Conservation (phyloP, 2,797 vertebrate genomes). For the Bradypodion pumilum region DNA sequence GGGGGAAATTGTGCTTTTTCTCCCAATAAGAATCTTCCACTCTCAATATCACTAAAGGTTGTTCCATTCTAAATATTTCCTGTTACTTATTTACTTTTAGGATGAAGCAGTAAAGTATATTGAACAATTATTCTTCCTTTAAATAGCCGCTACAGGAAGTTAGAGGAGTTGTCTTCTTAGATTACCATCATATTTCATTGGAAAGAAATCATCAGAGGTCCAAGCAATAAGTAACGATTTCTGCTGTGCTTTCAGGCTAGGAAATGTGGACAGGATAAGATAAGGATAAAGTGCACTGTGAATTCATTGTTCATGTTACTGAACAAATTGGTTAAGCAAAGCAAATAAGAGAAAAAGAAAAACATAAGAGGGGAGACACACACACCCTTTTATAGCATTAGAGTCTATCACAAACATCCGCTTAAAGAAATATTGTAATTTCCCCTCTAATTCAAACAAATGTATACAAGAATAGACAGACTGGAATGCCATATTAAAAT, state of each 20-base stretch:
- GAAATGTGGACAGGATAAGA: constrained; percentile 21
- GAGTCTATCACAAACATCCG: constrained; percentile 44
- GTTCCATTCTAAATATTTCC: constrained; percentile 4
- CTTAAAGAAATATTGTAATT: neutral
- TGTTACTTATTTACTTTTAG: neutral
- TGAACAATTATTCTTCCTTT: neutral
- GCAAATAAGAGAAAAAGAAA: constrained; percentile 48
- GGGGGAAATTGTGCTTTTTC: neutral
- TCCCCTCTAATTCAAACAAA: neutral
- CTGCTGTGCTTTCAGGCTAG: neutral
- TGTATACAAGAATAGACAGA: neutral
- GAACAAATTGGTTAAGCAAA: constrained; percentile 38
- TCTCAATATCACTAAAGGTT: neutral
- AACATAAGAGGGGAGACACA: constrained; percentile 42
- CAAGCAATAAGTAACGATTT: neutral
- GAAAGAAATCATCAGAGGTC: constrained; percentile 2
- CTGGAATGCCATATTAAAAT: too few relatives aligned
- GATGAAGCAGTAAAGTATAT: neutral
- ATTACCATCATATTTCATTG: neutral
- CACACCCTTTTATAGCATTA: constrained; percentile 40
- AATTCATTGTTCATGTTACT: constrained; percentile 32
- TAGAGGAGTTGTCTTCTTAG: neutral
- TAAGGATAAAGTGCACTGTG: neutral
- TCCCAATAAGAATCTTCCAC: neutral
- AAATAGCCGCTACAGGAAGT: neutral